Conservation (phyloP, 1,140 invertebrate genomes). For the Drosophila asahinai region DNA sequence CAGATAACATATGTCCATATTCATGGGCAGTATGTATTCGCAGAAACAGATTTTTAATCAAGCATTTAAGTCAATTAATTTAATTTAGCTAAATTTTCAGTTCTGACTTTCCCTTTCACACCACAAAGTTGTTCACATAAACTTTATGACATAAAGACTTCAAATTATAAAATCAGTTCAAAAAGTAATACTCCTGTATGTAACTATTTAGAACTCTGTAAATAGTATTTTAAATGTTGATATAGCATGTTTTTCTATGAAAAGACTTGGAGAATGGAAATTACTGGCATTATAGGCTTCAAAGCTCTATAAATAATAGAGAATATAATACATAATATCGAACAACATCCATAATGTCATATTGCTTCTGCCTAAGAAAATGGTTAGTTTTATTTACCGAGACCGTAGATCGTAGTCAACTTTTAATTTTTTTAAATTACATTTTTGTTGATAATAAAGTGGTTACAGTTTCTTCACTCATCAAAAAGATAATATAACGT, state of each 20-base stretch:
- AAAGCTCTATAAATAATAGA: background rate
- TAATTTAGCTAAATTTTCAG: background rate
- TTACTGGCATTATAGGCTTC: background rate
- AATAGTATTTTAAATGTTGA: too few relatives aligned
- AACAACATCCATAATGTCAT: background rate
- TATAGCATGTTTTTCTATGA: too few relatives aligned
- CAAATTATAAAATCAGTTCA: too few relatives aligned
- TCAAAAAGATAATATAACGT: conserved; percentile 12
- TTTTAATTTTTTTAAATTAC: conserved; percentile 25
- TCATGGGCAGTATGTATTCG: background rate
- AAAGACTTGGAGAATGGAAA: background rate
- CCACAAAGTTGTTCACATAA: background rate
- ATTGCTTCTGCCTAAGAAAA: background rate
- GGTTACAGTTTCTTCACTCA: conserved; percentile 17
- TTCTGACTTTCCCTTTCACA: background rate
- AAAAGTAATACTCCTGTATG: too few relatives aligned
- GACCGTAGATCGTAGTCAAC: background rate
- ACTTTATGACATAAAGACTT: too few relatives aligned
- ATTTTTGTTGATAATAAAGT: conserved; percentile 19
- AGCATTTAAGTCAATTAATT: conserved; percentile 1
- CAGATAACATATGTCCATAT: background rate
- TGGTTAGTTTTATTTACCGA: background rate
- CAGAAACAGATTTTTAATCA: background rate
- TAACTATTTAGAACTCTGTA: background rate
- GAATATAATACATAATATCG: background rate